These are phyloP conservation scores for Ptychobarbus kaznakovi DNA, from an alignment of 2,797 vertebrate species.

Conservation along the genomic window DNA sequence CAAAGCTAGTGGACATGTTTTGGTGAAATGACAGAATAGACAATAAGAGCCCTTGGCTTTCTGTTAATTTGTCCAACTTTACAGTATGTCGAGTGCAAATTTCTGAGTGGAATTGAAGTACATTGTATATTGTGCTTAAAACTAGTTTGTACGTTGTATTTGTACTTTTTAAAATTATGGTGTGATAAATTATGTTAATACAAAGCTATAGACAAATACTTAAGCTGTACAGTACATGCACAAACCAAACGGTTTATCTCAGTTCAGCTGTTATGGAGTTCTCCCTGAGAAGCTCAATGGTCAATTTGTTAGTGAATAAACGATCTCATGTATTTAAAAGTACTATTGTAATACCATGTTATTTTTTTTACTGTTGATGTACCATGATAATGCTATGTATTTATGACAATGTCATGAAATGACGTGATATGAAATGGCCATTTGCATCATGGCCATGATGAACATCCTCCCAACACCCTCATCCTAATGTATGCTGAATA, in stretches of 20 bases:
- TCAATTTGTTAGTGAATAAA: neutral
- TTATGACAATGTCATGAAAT: neutral
- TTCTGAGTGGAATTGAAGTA: neutral
- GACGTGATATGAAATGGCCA: neutral
- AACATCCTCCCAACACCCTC: neutral
- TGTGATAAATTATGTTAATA: neutral
- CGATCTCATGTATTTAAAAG: neutral
- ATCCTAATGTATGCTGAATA: neutral
- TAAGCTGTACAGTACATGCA: neutral
- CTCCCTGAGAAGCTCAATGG: neutral
- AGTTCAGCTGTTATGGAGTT: neutral
- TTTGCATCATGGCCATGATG: neutral
- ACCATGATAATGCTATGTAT: neutral
- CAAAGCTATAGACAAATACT: neutral
- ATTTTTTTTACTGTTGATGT: neutral
- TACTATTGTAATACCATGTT: neutral
- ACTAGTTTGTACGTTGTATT: neutral
- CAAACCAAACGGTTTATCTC: neutral
- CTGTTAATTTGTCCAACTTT: neutral
- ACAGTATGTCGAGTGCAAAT: neutral
- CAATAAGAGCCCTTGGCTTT: neutral
- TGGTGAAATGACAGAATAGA: neutral
- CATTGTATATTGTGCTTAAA: neutral
- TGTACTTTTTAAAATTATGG: neutral
- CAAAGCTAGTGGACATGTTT: neutral